Conservation (phyloP, 2,888 invertebrate genomes). For the Drosophila vallismaia region DNA sequence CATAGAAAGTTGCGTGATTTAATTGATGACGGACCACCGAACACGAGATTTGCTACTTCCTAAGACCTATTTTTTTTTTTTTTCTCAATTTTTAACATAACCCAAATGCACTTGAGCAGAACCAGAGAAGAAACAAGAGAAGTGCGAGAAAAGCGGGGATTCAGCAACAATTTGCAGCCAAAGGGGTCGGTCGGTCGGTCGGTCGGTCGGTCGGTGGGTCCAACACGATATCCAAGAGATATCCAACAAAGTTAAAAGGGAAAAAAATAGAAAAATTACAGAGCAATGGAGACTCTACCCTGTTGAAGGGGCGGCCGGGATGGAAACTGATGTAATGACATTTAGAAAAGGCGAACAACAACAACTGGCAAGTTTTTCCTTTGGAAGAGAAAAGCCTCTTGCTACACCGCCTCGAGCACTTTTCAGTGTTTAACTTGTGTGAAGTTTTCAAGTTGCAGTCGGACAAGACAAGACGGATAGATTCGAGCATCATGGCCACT, state of each 20-base stretch:
- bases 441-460: slow-evolving; percentile 60
- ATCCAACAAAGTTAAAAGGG: slow-evolving; percentile 18
- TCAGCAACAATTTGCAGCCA: slow-evolving; percentile 19
- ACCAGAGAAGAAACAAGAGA: slow-evolving; percentile 11
- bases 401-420: slow-evolving; percentile 64
- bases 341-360: slow-evolving; percentile 33
- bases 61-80: slow-evolving; percentile 11
- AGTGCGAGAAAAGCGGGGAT: background rate
- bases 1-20: slow-evolving; percentile 68
- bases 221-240: background rate
- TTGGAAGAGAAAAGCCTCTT: slow-evolving; percentile 65
- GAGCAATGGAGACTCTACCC: slow-evolving; percentile 11
- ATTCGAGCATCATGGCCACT: slow-evolving; percentile 45
- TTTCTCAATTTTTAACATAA: slow-evolving; percentile 16
- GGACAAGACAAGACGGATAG: slow-evolving; percentile 49
- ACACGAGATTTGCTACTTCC: slow-evolving; percentile 16
- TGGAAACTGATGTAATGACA: slow-evolving; percentile 35
- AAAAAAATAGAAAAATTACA: background rate
- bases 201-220: too few relatives aligned
- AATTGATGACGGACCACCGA: slow-evolving; percentile 48
- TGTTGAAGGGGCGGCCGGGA: slow-evolving; percentile 45
- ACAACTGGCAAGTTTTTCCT: slow-evolving; percentile 36
- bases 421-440: slow-evolving; percentile 73
- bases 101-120: slow-evolving; percentile 44
- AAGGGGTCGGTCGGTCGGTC: slow-evolving; percentile 6